Evolutionary conservation across 2,888 invertebrate species (phyloP), one percentile per base, ranked within the genome.

Genomic region (Thereva unica): DNA sequence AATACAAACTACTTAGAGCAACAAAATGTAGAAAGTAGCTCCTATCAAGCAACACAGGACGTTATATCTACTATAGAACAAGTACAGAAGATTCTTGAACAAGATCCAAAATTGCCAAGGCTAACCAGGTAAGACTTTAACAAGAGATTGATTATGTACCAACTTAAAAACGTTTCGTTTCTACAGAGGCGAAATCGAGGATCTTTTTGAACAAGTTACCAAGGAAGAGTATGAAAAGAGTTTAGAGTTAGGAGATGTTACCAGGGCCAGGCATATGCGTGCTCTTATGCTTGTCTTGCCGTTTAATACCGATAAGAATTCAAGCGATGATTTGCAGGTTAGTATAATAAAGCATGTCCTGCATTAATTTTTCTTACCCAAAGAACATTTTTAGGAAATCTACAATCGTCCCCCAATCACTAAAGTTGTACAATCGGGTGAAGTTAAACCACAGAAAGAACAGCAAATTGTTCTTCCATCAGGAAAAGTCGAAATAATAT

Each of bases 161-260:
- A 55, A 6, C 45, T 8, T 38, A 9, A 2, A 12, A 2, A 12
- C 35, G 5, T 55, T 44, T 61, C 8, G 63, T 47, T 66, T 65
- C 52, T 3, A 2, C 66, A 80, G 81, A 49, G 81, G 81, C 8
- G 81, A 81, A 73, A 81, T 81, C 61, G 78, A 81, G 71, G 81
- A 81, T 61, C 74, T 81, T 9, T 81, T 81, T 71, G 81, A 81
- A 67, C 79, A 80, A 73, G 81, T 81, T 0, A 80, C 81, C 1
- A 76, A 76, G 52, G 80, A 81, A 69, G 81, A 81, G 68, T 80
- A 80, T 64, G 76, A 78, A 67, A 80, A 77, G 71, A 81, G 81
- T 69, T 67, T 81, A 37, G 75, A 74, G 59, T 73, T 73, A n/a
- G 81, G 81, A 4, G 80, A 81, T 70, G 72, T 76, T 70, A 74